These are phyloP conservation scores for Coenobita brevimanus DNA, from an alignment of 1,140 invertebrate genomes.

Conservation along the genomic window DNA sequence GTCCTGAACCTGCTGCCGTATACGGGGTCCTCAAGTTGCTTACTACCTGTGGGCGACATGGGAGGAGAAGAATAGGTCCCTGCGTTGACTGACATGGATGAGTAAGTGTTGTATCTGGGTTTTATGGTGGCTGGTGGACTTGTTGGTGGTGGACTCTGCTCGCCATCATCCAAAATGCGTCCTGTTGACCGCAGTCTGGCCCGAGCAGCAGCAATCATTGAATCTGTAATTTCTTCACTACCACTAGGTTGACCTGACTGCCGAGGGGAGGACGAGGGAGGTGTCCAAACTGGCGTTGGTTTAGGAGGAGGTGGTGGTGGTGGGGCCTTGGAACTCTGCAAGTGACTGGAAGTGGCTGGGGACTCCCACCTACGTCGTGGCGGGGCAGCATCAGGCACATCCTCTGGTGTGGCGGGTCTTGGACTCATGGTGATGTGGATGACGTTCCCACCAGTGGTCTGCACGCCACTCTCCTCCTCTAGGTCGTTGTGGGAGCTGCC, in stretches of 20 bases:
- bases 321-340: constrained; percentile 25
- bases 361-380: constrained; percentile 4
- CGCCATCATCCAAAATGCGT: constrained; percentile 52
- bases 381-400: constrained; percentile 36
- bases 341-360: not conserved
- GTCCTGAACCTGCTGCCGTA: constrained; percentile 55
- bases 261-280: constrained; percentile 14
- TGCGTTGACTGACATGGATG: not conserved
- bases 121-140: constrained; percentile 39
- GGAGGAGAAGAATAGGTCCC: constrained; percentile 30
- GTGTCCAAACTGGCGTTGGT: constrained; percentile 43
- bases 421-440: constrained; percentile 69
- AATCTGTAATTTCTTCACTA: constrained; percentile 53
- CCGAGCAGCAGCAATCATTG: constrained; percentile 63
- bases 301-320: constrained; percentile 59
- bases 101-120: not conserved
- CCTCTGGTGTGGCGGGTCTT: constrained; percentile 58
- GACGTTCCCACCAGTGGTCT: constrained; percentile 59
- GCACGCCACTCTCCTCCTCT: constrained; percentile 45
- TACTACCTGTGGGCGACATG: constrained; percentile 30
- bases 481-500: constrained; percentile 58
- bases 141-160: constrained; percentile 36
- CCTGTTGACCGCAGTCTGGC: constrained; percentile 62
- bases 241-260: not conserved
- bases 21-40: constrained; percentile 29